A percentile compares a stretch with the other conserved stretches of the same genome.
These are phyloP conservation scores for Gadus macrocephalus DNA, from an alignment of 2,113 vertebrate genomes.

Conservation along the genomic window DNA sequence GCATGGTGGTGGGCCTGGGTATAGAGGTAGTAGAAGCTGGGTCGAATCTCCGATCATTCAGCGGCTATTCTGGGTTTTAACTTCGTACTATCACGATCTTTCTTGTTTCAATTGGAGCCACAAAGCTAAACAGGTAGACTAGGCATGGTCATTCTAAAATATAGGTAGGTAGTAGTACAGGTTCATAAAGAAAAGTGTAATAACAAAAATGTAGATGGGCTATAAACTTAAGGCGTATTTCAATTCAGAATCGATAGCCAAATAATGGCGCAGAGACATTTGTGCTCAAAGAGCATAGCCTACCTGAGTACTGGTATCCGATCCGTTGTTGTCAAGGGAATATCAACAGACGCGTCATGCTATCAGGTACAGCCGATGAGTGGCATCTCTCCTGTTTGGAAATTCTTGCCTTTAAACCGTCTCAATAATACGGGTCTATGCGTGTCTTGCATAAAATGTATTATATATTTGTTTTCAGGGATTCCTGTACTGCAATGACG, in stretches of 20 bases:
- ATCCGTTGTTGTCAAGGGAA: constrained; percentile 59
- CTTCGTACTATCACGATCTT: too few relatives aligned
- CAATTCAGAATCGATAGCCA: too few relatives aligned
- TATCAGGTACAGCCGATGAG: constrained; percentile 51
- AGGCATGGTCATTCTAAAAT: too few relatives aligned
- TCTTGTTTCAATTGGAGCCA: too few relatives aligned
- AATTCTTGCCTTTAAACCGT: constrained; percentile 1
- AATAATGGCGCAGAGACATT: background rate
- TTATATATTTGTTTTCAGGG: background rate
- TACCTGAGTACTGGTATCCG: constrained; percentile 54
- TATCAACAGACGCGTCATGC: constrained; percentile 45
- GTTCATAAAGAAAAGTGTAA: too few relatives aligned
- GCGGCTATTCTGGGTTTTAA: too few relatives aligned
- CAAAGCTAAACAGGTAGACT: too few relatives aligned
- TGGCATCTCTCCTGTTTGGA: constrained; percentile 26
- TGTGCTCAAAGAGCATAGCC: background rate
- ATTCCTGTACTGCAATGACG: constrained; percentile 39
- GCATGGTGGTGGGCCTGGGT: constrained; percentile 60
- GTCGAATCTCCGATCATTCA: too few relatives aligned
- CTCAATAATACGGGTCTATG: background rate
- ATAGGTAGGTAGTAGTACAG: too few relatives aligned
- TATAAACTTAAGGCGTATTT: too few relatives aligned
- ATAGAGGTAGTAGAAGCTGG: too few relatives aligned
- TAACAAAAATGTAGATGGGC: too few relatives aligned
- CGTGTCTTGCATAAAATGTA: background rate